phyloP scores from a whole-genome alignment of 2,888 invertebrate species.

The Cylindroiulus punctatus region DNA sequence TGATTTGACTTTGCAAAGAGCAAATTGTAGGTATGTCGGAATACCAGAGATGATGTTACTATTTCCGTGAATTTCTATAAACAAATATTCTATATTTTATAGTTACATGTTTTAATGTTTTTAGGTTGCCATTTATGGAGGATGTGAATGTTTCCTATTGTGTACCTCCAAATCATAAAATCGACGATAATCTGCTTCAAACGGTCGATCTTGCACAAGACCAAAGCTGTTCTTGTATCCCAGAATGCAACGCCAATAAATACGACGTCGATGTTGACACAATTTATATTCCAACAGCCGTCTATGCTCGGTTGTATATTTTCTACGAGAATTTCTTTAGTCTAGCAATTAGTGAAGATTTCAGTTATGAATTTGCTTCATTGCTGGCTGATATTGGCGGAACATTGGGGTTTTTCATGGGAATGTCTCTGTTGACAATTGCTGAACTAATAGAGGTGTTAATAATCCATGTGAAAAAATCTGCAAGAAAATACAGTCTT shows the following conservation, averaged over 20 bases:
- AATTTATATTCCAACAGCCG: not conserved
- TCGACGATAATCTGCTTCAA: not conserved
- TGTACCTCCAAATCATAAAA: not conserved
- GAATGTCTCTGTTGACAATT: constrained; percentile 47
- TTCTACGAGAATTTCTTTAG: not conserved
- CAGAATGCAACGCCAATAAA: not conserved
- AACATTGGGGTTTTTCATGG: constrained; percentile 42
- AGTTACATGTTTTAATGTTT: not conserved
- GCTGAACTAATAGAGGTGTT: not conserved
- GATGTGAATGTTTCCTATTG: constrained; percentile 47
- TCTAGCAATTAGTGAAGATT: not conserved
- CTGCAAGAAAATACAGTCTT: not conserved
- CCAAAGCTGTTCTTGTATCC: not conserved
- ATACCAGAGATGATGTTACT: not conserved
- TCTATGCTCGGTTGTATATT: not conserved
- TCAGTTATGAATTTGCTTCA: not conserved
- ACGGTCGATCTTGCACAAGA: not conserved
- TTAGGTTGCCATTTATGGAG: constrained; percentile 53
- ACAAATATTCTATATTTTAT: no score
- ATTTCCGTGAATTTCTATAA: not conserved
- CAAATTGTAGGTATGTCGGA: constrained; percentile 15
- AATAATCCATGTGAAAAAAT: not conserved
- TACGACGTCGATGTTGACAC: not conserved
- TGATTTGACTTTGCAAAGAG: not conserved
- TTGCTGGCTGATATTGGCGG: constrained; percentile 48